These are phyloP conservation scores for Arion vulgaris DNA, from an alignment of 1,140 invertebrate species.

Conservation along the genomic window DNA sequence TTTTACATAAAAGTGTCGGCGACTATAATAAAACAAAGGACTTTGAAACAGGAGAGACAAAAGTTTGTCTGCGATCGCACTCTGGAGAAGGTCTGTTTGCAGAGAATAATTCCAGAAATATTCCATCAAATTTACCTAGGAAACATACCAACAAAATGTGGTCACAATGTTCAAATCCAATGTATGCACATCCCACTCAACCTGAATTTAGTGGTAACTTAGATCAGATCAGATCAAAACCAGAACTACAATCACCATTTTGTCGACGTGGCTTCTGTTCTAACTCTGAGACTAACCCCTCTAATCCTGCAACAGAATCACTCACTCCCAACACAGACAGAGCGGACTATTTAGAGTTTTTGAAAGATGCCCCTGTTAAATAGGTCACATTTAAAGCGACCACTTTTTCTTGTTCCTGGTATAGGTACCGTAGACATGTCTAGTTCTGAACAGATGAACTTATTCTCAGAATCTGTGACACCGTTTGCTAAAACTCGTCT, in stretches of 20 bases:
- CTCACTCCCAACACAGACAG: not conserved
- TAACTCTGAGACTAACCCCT: too few species aligned
- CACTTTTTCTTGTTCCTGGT: slow-evolving; percentile 24
- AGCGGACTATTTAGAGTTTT: slow-evolving; percentile 36
- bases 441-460: not conserved
- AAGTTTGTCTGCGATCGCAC: not conserved
- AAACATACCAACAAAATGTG: not conserved
- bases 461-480: not conserved
- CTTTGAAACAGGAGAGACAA: slow-evolving; percentile 11
- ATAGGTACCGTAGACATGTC: slow-evolving; percentile 32
- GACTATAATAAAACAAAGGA: not conserved
- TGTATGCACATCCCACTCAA: not conserved
- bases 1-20: not conserved
- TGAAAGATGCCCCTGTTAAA: slow-evolving; percentile 22
- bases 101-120: not conserved
- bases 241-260: not conserved
- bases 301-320: not conserved
- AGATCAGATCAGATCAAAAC: not conserved
- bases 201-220: not conserved
- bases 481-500: not conserved
- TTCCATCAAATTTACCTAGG: not conserved
- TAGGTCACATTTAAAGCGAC: slow-evolving; percentile 16
- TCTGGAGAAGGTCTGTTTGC: too few species aligned
- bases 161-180: too few species aligned
- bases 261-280: not conserved